A percentile compares a stretch with the other conserved stretches of the same genome.
phyloP scores from a whole-genome alignment of 2,113 vertebrate species.

The Protobothrops mucrosquamatus region DNA sequence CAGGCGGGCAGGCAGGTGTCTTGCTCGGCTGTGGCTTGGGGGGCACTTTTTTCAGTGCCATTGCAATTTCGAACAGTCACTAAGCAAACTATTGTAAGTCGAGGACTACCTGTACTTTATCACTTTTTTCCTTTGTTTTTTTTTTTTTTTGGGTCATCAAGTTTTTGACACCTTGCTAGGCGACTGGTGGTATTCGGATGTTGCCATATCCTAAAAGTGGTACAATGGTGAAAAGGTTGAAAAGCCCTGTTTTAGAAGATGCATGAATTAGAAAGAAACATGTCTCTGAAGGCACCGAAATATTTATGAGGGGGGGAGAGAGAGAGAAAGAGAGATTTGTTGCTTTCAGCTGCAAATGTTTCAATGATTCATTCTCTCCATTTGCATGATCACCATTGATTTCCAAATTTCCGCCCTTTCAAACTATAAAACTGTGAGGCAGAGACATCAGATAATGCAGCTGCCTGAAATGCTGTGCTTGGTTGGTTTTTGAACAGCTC shows the following conservation, averaged over 20 bases:
- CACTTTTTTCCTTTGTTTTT: too few relatives aligned
- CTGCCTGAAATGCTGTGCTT: neutral
- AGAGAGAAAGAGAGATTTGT: neutral
- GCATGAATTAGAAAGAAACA: neutral
- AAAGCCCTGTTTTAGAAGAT: neutral
- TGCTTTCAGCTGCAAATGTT: slow-evolving; percentile 4
- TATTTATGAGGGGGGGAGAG: neutral
- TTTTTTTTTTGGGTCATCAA: too few relatives aligned
- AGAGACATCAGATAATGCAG: neutral
- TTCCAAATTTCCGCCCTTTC: slow-evolving; percentile 1
- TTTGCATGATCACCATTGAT: slow-evolving; percentile 22
- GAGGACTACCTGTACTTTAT: too few relatives aligned
- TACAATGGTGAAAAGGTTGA: too few relatives aligned
- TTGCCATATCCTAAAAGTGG: too few relatives aligned
- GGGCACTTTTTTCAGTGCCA: too few relatives aligned
- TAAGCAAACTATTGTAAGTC: too few relatives aligned
- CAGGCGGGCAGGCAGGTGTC: too few relatives aligned
- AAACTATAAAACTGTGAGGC: neutral
- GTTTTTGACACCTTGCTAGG: too few relatives aligned
- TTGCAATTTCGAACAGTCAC: too few relatives aligned
- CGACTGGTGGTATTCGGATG: too few relatives aligned
- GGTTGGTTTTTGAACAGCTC: neutral
- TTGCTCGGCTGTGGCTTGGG: too few relatives aligned
- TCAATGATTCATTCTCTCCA: slow-evolving; percentile 6
- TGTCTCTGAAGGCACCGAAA: neutral